These are phyloP conservation scores for Ectemnius continuus DNA, from an alignment of 2,888 invertebrate genomes.

Conservation along the genomic window DNA sequence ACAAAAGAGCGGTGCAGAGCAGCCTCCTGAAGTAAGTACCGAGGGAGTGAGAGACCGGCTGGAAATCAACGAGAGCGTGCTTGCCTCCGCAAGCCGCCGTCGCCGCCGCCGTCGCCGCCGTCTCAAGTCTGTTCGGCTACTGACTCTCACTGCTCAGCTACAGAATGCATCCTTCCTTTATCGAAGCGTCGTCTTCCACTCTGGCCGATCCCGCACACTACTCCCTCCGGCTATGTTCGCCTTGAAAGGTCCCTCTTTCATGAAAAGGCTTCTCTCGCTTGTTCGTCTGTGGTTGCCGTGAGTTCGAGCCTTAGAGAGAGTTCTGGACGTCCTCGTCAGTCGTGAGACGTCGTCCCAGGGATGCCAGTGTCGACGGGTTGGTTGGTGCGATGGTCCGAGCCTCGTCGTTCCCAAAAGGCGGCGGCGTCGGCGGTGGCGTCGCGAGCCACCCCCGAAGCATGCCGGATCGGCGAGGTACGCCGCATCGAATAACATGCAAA, in stretches of 20 bases:
- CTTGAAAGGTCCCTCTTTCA: not conserved
- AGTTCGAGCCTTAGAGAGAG: not conserved
- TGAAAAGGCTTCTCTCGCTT: too few species aligned
- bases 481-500: conserved; percentile 70
- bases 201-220: not conserved
- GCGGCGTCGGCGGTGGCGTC: not conserved
- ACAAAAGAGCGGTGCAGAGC: too few species aligned
- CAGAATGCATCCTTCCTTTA: conserved; percentile 6
- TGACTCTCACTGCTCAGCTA: not conserved
- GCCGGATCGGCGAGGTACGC: conserved; percentile 51
- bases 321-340: too few species aligned
- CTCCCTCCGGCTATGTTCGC: not conserved
- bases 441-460: not conserved
- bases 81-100: not conserved
- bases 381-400: not conserved
- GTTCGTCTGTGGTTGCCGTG: not conserved
- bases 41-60: too few species aligned
- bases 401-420: not conserved
- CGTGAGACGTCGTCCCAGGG: not conserved
- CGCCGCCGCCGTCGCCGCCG: not conserved
- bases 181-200: not conserved
- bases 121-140: not conserved
- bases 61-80: not conserved
- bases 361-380: not conserved
- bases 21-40: too few species aligned